Percentiles rank a stretch among this genome's conserved stretches.
Conservation (phyloP, 1,140 invertebrate species). For the Diprion similis region DNA sequence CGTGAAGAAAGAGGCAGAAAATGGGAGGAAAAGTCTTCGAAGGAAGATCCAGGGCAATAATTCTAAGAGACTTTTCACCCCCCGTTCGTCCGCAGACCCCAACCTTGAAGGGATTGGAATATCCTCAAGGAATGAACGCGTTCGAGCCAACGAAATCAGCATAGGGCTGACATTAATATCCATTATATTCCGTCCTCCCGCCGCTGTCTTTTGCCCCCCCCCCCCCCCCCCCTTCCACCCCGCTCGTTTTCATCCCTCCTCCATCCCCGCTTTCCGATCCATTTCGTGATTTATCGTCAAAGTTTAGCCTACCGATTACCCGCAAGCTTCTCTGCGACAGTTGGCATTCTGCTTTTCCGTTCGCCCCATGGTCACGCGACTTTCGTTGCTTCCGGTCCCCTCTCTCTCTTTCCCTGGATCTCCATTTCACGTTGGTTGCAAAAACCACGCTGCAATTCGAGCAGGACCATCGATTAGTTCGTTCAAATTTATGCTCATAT, state of each 20-base stretch:
- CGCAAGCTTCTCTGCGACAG: slow-evolving; percentile 32
- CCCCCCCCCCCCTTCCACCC: background rate
- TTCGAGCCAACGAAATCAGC: slow-evolving; percentile 33
- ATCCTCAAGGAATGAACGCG: slow-evolving; percentile 14
- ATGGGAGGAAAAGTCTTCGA: background rate
- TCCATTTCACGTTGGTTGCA: too few relatives aligned
- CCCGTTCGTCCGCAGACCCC: background rate
- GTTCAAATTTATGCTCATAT: too few relatives aligned
- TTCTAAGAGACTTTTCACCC: background rate
- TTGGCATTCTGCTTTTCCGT: slow-evolving; percentile 29
- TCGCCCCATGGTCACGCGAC: slow-evolving; percentile 1
- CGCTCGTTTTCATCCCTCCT: background rate
- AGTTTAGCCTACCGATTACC: slow-evolving; percentile 43
- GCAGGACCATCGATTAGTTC: too few relatives aligned
- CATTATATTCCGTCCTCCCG: slow-evolving; percentile 39
- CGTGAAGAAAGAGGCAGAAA: background rate
- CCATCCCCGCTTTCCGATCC: slow-evolving; percentile 14
- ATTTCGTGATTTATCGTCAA: slow-evolving; percentile 47
- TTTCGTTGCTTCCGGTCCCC: too few relatives aligned
- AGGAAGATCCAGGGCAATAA: background rate
- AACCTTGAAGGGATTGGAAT: slow-evolving; percentile 8
- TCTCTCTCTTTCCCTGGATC: too few relatives aligned
- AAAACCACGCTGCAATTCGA: too few relatives aligned
- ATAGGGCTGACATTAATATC: slow-evolving; percentile 45
- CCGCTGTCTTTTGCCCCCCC: slow-evolving; percentile 16